phyloP scores from a whole-genome alignment of 2,888 invertebrate species.

The Papilio protenor region DNA sequence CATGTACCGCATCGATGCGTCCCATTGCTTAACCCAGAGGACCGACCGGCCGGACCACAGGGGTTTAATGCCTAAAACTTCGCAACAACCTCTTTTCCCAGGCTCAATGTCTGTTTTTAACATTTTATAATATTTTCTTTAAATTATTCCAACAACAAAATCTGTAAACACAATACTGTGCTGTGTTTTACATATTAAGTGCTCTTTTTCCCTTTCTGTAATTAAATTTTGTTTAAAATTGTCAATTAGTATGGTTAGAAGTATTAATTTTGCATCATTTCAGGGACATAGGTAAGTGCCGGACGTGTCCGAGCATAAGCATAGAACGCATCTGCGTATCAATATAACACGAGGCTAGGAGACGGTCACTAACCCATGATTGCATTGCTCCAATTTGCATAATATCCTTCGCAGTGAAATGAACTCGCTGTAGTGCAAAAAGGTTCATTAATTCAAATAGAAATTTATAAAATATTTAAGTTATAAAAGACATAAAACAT shows the following conservation, averaged over 20 bases:
- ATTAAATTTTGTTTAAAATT: neutral
- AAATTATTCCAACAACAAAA: neutral
- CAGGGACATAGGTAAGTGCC: neutral
- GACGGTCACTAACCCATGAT: constrained; percentile 37
- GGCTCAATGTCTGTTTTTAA: neutral
- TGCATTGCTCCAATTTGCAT: constrained; percentile 36
- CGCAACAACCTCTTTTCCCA: neutral
- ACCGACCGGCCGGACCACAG: neutral
- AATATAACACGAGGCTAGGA: constrained; percentile 30
- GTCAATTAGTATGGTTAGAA: neutral
- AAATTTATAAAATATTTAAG: neutral
- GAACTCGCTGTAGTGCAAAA: constrained; percentile 10
- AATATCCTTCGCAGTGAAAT: constrained; percentile 7
- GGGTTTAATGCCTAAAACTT: neutral
- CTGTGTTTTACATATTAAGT: too few species aligned
- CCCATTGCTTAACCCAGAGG: neutral
- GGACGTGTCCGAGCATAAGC: constrained; percentile 21
- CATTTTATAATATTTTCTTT: neutral
- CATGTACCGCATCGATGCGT: neutral
- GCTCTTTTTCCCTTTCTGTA: neutral
- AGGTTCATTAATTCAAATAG: neutral
- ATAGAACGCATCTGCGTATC: constrained; percentile 33
- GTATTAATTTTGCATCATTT: neutral
- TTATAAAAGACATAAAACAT: too few species aligned
- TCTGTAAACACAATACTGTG: too few species aligned